Evolutionary conservation across 2,888 invertebrate species (phyloP), one percentile per base, ranked within the genome.

Genomic region (Cinara cedri): DNA sequence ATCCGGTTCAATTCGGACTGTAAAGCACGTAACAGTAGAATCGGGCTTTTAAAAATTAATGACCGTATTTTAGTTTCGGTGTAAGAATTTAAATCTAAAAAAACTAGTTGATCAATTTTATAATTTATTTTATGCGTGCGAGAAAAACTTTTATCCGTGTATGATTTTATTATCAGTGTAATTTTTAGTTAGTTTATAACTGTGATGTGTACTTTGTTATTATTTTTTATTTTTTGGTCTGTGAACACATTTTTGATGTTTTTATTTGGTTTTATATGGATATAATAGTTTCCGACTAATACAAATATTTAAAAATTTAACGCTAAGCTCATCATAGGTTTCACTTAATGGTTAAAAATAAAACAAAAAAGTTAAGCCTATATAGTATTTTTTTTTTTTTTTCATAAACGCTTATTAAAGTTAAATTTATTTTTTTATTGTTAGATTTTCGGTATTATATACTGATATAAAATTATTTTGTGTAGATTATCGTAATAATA

Each of bases 31-130:
- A 72, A 60, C 46, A 26, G 10, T 60, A 26, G n/a, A n/a, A 24
- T 72, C 46, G 19, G 34, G 34, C 14, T 49, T 62, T 74, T 63
- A 63, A 63, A 63, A 74, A 62, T 74, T 63, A 72, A 72, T 16
- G 34, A 51, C 62, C 34, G 19, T 49, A 16, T 74, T 62, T 74
- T 51, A 62, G 34, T 74, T 74, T 51, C 21, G 34, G 13, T 54
- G 3, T 54, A 44, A 16, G 21, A 51, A 74, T 74, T 62, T 34
- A 51, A 63, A 19, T 72, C 24, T 16, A 24, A 55, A 55, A 55
- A 42, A 44, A 24, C 21, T 26, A 11, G 24, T 34, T 16, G n/a
- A 26, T 26, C 26, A 9, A 19, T 21, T 8, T n/a, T 4, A 19
- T 24, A 57, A 44, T 46, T 9, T 14, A 14, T 21, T 8, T 16